A percentile compares a stretch with the other conserved stretches of the same genome.
Evolutionary conservation across 64 coral and sea anemone species (phyloP).

Genomic region (Actinia equina): DNA sequence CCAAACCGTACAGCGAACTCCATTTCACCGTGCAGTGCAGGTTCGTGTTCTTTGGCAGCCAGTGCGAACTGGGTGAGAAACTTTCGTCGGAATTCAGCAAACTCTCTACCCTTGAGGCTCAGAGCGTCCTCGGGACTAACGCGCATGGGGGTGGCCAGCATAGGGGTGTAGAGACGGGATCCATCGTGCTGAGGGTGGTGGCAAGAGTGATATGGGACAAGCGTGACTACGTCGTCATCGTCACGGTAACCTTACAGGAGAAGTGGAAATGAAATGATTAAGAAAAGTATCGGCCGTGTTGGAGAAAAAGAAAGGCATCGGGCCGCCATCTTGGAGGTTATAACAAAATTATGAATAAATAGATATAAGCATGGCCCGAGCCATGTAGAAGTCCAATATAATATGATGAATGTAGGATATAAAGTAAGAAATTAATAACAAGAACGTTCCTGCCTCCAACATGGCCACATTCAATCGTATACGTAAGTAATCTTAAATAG

Average conservation of each 20-base stretch:
- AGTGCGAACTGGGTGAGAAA: slow-evolving; percentile 72
- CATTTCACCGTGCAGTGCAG: slow-evolving; percentile 62
- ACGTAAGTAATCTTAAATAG: no score
- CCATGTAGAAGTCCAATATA: background rate
- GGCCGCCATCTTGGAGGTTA: background rate
- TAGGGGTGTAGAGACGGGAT: slow-evolving; percentile 60
- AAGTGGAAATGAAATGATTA: background rate
- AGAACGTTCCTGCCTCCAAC: no score
- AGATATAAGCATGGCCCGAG: background rate
- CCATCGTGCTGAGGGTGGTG: slow-evolving; percentile 89
- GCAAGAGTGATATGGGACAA: slow-evolving; percentile 81
- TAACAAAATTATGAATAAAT: background rate
- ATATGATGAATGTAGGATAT: no score
- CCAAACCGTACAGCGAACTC: slow-evolving; percentile 87
- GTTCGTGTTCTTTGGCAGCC: slow-evolving; percentile 64
- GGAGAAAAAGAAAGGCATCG: background rate
- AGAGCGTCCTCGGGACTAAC: background rate
- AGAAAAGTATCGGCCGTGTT: background rate
- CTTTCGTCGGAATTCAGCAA: slow-evolving; percentile 57
- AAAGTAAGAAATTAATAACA: no score
- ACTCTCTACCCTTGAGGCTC: background rate
- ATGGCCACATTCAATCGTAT: background rate
- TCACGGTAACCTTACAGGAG: slow-evolving; percentile 15
- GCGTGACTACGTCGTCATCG: slow-evolving; percentile 67
- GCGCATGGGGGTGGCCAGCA: slow-evolving; percentile 42